phyloP scores from a whole-genome alignment of 2,113 vertebrate species.

The Elanus axillaris region DNA sequence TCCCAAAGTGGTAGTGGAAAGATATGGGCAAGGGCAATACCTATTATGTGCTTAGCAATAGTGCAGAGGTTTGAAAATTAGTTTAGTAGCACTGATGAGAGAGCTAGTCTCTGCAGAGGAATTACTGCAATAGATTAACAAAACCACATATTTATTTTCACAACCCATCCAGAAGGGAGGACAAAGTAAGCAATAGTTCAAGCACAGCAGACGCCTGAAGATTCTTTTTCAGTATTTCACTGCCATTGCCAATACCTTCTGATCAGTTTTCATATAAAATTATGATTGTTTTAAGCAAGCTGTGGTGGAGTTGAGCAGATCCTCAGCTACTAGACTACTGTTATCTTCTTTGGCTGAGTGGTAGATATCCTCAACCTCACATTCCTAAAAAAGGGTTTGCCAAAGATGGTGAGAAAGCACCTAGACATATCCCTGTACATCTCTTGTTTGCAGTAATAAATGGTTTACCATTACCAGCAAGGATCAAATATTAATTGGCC shows the following conservation, averaged over 20 bases:
- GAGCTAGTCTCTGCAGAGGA: not conserved
- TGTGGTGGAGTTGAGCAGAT: not conserved
- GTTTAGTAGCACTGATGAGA: not conserved
- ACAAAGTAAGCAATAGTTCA: not conserved
- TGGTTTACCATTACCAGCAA: not conserved
- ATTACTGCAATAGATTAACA: not conserved
- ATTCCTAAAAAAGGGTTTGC: not conserved
- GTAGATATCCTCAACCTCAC: not conserved
- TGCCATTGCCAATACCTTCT: not conserved
- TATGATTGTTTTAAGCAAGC: not conserved
- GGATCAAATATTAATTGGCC: not conserved
- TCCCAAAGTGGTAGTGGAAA: constrained; percentile 32
- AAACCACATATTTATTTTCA: not conserved
- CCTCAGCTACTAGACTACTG: not conserved
- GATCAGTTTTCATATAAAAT: not conserved
- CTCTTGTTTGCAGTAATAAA: not conserved
- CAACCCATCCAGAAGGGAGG: not conserved
- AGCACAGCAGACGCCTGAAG: not conserved
- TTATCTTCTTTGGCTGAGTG: not conserved
- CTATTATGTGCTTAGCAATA: not conserved
- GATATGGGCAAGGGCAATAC: not conserved
- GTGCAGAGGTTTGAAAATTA: constrained; percentile 3
- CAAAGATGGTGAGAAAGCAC: not conserved
- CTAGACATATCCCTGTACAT: not conserved
- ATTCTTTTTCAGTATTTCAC: not conserved